Conservation (phyloP, 2,113 vertebrate genomes). For the Arenaria interpres region DNA sequence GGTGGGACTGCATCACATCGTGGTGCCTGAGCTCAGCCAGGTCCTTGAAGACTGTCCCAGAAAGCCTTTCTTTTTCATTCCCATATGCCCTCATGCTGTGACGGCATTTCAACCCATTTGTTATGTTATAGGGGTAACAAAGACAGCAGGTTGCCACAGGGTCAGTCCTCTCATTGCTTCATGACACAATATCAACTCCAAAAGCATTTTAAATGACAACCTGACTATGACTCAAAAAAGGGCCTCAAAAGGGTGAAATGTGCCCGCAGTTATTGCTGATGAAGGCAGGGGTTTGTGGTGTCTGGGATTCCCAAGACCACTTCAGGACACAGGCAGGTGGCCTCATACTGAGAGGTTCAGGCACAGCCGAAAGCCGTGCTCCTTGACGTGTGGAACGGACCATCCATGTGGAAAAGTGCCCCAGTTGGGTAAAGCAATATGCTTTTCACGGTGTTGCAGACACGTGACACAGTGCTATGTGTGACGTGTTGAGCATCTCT, state of each 20-base stretch:
- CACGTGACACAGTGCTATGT: fast-evolving
- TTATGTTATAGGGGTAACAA: background rate
- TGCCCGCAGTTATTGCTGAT: background rate
- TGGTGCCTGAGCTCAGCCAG: background rate
- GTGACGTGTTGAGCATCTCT: background rate
- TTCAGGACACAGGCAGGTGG: background rate
- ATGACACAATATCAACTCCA: background rate
- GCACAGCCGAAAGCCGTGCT: background rate
- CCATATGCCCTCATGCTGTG: background rate
- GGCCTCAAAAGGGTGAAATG: background rate
- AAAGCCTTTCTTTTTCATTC: background rate
- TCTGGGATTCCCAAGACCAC: background rate
- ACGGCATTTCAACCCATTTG: fast-evolving
- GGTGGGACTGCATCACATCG: fast-evolving
- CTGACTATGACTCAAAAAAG: background rate
- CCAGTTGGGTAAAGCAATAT: background rate
- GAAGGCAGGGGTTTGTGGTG: background rate
- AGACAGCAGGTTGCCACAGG: fast-evolving
- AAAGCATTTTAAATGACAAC: background rate
- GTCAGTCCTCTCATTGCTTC: background rate
- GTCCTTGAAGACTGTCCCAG: background rate
- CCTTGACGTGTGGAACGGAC: background rate
- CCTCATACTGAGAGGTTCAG: background rate
- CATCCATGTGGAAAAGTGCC: background rate
- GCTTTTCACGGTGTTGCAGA: background rate